Evolutionary conservation across 2,797 vertebrate species (phyloP).

Genomic region (Anas bernieri): DNA sequence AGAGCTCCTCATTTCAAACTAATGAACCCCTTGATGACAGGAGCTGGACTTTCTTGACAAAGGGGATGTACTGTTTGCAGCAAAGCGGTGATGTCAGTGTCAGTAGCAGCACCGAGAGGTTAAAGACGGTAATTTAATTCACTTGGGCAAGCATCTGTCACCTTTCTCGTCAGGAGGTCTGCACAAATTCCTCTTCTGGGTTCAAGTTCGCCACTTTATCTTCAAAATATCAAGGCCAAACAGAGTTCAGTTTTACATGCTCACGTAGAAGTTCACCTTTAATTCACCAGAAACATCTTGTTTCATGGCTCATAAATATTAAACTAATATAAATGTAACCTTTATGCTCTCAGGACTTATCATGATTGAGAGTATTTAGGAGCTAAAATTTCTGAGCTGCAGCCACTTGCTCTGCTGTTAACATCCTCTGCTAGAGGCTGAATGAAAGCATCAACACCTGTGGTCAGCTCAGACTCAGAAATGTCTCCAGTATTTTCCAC

Average conservation of each 20-base stretch:
- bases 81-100: constrained; percentile 20
- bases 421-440: background rate
- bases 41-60: background rate
- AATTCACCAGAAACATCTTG: constrained; percentile 54
- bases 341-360: background rate
- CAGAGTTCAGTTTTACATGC: constrained; percentile 43
- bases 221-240: constrained; percentile 31
- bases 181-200: background rate
- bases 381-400: background rate
- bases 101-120: background rate
- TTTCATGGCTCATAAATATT: constrained; percentile 71
- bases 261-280: constrained; percentile 34
- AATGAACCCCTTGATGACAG: constrained; percentile 44
- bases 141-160: background rate
- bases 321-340: constrained; percentile 65
- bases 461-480: background rate
- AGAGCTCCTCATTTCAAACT: constrained; percentile 43
- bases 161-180: constrained; percentile 10
- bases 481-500: accelerated
- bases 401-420: background rate
- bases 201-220: constrained; percentile 48
- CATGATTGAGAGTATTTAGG: background rate
- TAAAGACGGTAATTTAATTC: constrained; percentile 57
- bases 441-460: background rate
- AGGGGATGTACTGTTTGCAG: background rate